Base-by-base conservation (phyloP, 2,888 invertebrate species). In the Yponomeuta evonymella region DNA sequence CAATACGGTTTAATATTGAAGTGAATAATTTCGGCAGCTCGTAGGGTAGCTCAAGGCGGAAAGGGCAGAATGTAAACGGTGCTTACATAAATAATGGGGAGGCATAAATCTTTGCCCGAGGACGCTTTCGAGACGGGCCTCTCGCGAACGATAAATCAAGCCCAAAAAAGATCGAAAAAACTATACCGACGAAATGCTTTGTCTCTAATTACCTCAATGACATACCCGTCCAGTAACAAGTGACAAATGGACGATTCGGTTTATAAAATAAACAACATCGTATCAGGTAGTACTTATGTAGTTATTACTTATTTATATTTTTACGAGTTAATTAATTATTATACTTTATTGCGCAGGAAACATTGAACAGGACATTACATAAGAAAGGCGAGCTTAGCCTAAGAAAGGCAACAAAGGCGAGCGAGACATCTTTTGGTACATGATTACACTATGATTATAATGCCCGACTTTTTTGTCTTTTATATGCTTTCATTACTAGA, bases 161-260 rank as follows among this genome's bases (percentile, higher is more conserved):
- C 64, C 33, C 33, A 29, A 30, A 23, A 63, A 48, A 63, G 68
- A 69, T 65, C 48, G 62, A 43, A 72, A 72, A 68, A 72, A 67
- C 63, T 66, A 58, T 71, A 62, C 51, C 15, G 48, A 48, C 48
- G 65, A 63, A 9, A 30, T 81, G 75, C 72, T 78, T 76, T 79
- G 79, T 78, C 74, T 78, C 76, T 84, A 83, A 87, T 84, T 80
- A 78, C 78, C 77, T 75, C 72, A 78, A 75, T 78, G 82, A 83
- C 83, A 81, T 78, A 73, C 74, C 73, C 77, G 78, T 12, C 51
- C 51, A 15, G 51, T 58, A 58, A 58, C 12, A 15, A 74, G 73
- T 77, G 81, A 82, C 81, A 79, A 79, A 79, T 77, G n/a, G 1
- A 62, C 36, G n/a, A 62, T n/a, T 30, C 12, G 51, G 58, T n/a